Conservation (phyloP, 2,797 vertebrate genomes). For the Oryzias sinensis region DNA sequence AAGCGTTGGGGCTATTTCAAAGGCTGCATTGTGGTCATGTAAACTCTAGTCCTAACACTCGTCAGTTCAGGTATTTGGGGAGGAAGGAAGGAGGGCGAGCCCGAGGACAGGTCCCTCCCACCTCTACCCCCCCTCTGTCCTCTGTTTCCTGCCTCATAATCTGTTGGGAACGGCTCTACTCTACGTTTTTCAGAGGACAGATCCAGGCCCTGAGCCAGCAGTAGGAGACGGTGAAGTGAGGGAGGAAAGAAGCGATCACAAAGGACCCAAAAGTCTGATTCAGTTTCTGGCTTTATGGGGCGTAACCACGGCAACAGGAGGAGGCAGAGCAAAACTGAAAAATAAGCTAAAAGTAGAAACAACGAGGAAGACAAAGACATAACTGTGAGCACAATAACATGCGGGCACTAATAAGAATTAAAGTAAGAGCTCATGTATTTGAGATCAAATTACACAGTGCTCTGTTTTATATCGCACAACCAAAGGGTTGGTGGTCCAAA, state of each 20-base stretch:
- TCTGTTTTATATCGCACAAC: too few relatives aligned
- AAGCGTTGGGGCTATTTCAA: conserved; percentile 4
- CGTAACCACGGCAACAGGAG: too few relatives aligned
- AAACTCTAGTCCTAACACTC: conserved; percentile 1
- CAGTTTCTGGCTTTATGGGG: conserved; percentile 26
- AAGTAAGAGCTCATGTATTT: too few relatives aligned
- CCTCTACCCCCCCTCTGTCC: conserved; percentile 48
- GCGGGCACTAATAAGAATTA: too few relatives aligned
- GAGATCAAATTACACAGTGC: too few relatives aligned
- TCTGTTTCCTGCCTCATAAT: conserved; percentile 45
- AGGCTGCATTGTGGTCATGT: conserved; percentile 25
- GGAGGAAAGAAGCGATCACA: conserved; percentile 19
- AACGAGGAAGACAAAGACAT: conserved; percentile 19
- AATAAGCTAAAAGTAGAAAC: conserved; percentile 34
- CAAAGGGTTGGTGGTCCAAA: too few relatives aligned
- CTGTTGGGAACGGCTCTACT: conserved; percentile 34
- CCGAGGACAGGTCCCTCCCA: conserved; percentile 36
- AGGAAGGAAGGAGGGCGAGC: conserved; percentile 27
- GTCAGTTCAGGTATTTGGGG: conserved; percentile 32
- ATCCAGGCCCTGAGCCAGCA: conserved; percentile 22
- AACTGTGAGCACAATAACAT: too few relatives aligned
- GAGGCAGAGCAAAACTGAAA: conserved; percentile 26
- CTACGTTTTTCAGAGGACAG: conserved; percentile 6
- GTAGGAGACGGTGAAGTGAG: conserved; percentile 3
- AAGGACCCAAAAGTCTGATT: conserved; percentile 32